Percentiles rank a stretch among this genome's conserved stretches.
phyloP scores from a whole-genome alignment of 2,888 invertebrate genomes.

The Sympetrum striolatum region DNA sequence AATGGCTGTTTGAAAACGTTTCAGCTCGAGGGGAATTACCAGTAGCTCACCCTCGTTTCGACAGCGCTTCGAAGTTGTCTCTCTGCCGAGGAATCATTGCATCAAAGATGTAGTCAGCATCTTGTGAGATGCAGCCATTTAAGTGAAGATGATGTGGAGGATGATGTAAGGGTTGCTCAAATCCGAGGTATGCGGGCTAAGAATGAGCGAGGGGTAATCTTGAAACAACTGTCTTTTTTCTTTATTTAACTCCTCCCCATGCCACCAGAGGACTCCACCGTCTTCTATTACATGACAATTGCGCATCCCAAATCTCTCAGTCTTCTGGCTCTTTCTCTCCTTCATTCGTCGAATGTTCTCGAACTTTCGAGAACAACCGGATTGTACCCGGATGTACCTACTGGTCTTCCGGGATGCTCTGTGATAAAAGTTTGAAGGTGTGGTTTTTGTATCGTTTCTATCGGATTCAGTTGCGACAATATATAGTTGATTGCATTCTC shows the following conservation, averaged over 20 bases:
- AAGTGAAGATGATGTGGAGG: neutral
- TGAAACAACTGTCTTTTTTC: neutral
- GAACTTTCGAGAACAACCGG: too few relatives aligned
- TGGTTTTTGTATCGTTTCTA: too few relatives aligned
- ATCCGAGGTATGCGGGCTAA: neutral
- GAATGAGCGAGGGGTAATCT: neutral
- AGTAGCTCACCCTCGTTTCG: too few relatives aligned
- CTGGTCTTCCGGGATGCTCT: too few relatives aligned
- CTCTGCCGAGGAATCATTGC: neutral
- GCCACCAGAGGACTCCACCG: conserved; percentile 1
- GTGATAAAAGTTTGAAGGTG: too few relatives aligned
- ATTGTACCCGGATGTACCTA: too few relatives aligned
- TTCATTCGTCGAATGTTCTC: neutral
- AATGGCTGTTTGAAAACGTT: too few relatives aligned
- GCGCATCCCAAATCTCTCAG: neutral
- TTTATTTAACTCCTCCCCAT: neutral
- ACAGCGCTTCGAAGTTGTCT: too few relatives aligned
- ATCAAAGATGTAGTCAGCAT: neutral
- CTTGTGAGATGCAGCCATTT: neutral
- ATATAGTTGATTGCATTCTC: too few relatives aligned
- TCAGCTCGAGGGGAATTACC: too few relatives aligned
- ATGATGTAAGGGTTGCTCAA: neutral
- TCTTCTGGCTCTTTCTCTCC: neutral
- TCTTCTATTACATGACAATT: conserved; percentile 18
- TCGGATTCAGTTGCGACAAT: too few relatives aligned